Conservation (phyloP, 2,888 invertebrate genomes). For the Pogonocherus hispidulus region DNA sequence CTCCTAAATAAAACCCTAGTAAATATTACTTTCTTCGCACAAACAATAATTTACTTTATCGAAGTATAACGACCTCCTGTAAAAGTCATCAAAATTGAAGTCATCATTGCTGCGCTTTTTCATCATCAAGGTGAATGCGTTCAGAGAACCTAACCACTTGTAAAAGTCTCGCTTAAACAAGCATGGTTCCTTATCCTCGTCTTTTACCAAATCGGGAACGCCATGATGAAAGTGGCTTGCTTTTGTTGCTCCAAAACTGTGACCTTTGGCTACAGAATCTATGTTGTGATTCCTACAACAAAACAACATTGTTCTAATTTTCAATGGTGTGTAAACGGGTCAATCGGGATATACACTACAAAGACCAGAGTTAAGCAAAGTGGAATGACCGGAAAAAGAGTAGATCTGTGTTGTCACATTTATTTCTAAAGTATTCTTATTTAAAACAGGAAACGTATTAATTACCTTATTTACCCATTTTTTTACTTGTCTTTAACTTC, state of each 20-base stretch:
- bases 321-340: too few relatives aligned
- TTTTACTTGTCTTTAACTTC: too few relatives aligned
- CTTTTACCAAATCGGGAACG: background rate
- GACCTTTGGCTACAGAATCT: conserved; percentile 29
- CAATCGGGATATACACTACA: too few relatives aligned
- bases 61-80: conserved; percentile 54
- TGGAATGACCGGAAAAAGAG: too few relatives aligned
- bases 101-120: conserved; percentile 43
- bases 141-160: conserved; percentile 21
- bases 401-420: too few relatives aligned
- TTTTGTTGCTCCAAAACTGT: background rate
- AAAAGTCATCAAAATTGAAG: conserved; percentile 57
- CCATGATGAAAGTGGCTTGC: conserved; percentile 14
- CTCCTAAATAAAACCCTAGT: conserved; percentile 51
- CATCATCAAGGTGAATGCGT: conserved; percentile 42
- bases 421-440: too few relatives aligned
- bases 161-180: conserved; percentile 14
- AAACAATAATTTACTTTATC: conserved; percentile 56
- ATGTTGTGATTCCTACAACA: conserved; percentile 69
- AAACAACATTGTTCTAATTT: too few relatives aligned
- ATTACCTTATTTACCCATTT: too few relatives aligned
- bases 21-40: background rate
- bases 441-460: too few relatives aligned
- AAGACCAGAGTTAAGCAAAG: too few relatives aligned
- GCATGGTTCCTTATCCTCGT: background rate